These are phyloP conservation scores for Drosophila paramelanica DNA, from an alignment of 2,888 invertebrate species.

Conservation along the genomic window DNA sequence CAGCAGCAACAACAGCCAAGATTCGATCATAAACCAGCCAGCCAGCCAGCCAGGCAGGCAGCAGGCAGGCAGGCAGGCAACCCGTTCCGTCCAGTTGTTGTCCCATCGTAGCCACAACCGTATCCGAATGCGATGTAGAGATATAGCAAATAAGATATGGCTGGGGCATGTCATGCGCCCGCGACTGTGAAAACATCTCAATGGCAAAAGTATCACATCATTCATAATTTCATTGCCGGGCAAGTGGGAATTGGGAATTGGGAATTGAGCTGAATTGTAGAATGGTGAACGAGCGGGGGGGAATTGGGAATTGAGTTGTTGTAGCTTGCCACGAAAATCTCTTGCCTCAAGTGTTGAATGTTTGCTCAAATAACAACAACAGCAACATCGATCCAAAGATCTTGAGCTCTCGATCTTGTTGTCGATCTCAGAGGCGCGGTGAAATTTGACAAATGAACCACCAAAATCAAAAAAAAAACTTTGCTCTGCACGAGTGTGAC, in stretches of 20 bases:
- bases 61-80: conserved; percentile 17
- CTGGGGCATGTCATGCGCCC: conserved; percentile 78
- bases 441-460: conserved; percentile 79
- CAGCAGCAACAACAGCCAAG: conserved; percentile 51
- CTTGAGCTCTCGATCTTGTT: conserved; percentile 59
- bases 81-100: conserved; percentile 42
- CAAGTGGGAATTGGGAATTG: conserved; percentile 52
- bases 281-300: background rate
- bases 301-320: conserved; percentile 74
- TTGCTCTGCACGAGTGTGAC: background rate
- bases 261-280: conserved; percentile 23
- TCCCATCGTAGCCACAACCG: conserved; percentile 8
- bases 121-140: conserved; percentile 71
- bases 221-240: conserved; percentile 80
- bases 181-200: conserved; percentile 81
- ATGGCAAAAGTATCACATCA: conserved; percentile 81
- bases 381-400: conserved; percentile 55
- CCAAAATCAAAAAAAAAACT: conserved; percentile 30
- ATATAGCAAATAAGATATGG: conserved; percentile 78
- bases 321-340: conserved; percentile 77
- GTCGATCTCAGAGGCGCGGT: conserved; percentile 72
- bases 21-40: conserved; percentile 46
- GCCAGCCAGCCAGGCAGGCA: conserved; percentile 16
- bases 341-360: conserved; percentile 79
- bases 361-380: conserved; percentile 80